A percentile compares a stretch with the other conserved stretches of the same genome.
Conservation (phyloP, 2,797 vertebrate genomes). For the Vultur gryphus region DNA sequence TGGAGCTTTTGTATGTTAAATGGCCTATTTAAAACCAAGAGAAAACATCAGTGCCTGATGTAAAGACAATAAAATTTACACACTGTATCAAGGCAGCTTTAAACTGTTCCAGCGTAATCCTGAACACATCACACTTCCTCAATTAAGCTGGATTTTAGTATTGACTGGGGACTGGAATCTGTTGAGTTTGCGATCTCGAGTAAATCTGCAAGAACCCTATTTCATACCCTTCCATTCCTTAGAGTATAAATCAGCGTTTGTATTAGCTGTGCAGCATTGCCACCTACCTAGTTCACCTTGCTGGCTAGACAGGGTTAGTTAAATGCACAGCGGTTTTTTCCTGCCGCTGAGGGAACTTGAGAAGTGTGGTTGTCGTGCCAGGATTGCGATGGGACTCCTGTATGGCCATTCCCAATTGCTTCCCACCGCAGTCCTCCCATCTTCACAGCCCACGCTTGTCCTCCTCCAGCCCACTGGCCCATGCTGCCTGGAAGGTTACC, state of each 20-base stretch:
- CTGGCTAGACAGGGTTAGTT: neutral
- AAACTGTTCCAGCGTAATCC: neutral
- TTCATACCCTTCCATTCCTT: neutral
- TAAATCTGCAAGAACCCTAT: neutral
- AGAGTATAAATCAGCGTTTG: neutral
- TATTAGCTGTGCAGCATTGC: neutral
- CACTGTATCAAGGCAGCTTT: constrained; percentile 16
- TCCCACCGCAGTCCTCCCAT: neutral
- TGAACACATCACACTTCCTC: neutral
- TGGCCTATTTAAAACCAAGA: constrained; percentile 8
- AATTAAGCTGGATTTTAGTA: constrained; percentile 1
- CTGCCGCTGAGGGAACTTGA: neutral
- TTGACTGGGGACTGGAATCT: neutral
- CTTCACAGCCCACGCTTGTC: neutral
- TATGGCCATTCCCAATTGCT: neutral
- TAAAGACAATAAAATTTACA: constrained; percentile 39
- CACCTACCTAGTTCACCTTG: neutral
- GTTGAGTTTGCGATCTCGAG: neutral
- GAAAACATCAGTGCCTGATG: neutral
- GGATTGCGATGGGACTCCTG: neutral
- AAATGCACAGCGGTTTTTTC: neutral
- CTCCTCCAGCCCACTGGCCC: neutral
- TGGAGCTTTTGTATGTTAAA: neutral
- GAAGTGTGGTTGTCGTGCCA: neutral
- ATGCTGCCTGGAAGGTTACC: neutral